Percentiles rank a stretch among this genome's conserved stretches.
Conservation (phyloP, 2,888 invertebrate genomes). For the Pterostichus niger region DNA sequence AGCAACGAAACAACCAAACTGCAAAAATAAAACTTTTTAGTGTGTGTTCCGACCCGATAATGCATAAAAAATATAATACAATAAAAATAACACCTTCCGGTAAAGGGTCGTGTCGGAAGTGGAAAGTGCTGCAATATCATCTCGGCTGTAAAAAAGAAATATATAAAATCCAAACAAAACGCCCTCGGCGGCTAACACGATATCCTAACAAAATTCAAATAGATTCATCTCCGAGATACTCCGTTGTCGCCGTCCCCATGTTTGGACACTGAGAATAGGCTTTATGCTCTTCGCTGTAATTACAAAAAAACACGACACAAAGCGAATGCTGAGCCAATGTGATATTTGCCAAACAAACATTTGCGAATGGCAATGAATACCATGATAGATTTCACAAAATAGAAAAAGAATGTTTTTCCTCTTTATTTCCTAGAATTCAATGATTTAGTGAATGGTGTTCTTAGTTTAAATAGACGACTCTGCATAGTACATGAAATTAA, state of each 20-base stretch:
- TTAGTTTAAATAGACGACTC: no score
- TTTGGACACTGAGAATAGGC: conserved; percentile 6
- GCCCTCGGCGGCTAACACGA: conserved; percentile 19
- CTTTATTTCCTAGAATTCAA: neutral
- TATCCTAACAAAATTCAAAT: conserved; percentile 54
- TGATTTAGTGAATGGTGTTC: neutral
- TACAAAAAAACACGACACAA: conserved; percentile 45
- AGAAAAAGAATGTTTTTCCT: neutral
- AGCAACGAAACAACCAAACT: conserved; percentile 21
- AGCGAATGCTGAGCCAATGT: conserved; percentile 21
- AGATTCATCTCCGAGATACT: conserved; percentile 44
- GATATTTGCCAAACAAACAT: conserved; percentile 32
- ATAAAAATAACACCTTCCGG: conserved; percentile 59
- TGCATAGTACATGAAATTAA: no score
- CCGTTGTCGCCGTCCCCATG: conserved; percentile 1
- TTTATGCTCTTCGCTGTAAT: conserved; percentile 37
- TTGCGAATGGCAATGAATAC: conserved; percentile 7
- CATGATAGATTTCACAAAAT: neutral
- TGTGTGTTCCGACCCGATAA: conserved; percentile 38
- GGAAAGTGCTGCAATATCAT: conserved; percentile 54
- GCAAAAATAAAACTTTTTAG: conserved; percentile 36
- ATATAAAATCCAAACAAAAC: conserved; percentile 53
- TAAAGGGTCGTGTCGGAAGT: conserved; percentile 49
- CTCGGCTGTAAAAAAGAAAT: conserved; percentile 49
- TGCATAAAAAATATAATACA: conserved; percentile 60